A percentile compares a stretch with the other conserved stretches of the same genome.
These are phyloP conservation scores for Pachycephus smyrnensis DNA, from an alignment of 2,888 invertebrate genomes.

Conservation along the genomic window DNA sequence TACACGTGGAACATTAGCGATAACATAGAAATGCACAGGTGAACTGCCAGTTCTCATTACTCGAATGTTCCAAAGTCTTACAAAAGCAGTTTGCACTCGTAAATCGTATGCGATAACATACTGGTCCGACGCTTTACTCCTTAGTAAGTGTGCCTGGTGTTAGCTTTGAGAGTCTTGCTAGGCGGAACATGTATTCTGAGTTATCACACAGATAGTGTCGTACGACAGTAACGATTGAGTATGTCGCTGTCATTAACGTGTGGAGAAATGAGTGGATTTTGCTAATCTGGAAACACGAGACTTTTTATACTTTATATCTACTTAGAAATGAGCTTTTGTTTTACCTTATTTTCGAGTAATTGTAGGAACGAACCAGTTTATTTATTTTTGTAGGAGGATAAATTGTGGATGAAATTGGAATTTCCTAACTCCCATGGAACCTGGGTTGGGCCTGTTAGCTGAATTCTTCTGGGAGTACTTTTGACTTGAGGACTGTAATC, in stretches of 20 bases:
- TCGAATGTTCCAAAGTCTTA: conserved; percentile 12
- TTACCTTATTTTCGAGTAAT: background rate
- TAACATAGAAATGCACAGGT: conserved; percentile 12
- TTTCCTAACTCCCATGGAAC: background rate
- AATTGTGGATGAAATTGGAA: background rate
- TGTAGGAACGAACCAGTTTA: background rate
- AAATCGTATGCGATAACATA: conserved; percentile 1
- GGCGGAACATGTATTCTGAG: background rate
- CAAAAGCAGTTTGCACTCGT: conserved; percentile 8
- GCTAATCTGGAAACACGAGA: background rate
- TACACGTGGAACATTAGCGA: background rate
- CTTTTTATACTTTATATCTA: background rate
- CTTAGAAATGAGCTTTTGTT: background rate
- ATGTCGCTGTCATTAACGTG: background rate
- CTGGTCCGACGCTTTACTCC: background rate
- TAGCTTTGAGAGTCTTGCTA: background rate
- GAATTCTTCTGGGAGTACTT: background rate
- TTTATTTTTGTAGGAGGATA: background rate
- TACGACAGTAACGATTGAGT: background rate
- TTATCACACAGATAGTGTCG: background rate
- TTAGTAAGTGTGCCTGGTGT: background rate
- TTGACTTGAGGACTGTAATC: background rate
- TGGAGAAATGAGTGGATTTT: background rate
- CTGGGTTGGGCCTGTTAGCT: background rate
- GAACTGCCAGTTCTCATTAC: conserved; percentile 8